These are phyloP conservation scores for Urocyon cinereoargenteus DNA, from an alignment of 2,797 vertebrate species.

Conservation along the genomic window DNA sequence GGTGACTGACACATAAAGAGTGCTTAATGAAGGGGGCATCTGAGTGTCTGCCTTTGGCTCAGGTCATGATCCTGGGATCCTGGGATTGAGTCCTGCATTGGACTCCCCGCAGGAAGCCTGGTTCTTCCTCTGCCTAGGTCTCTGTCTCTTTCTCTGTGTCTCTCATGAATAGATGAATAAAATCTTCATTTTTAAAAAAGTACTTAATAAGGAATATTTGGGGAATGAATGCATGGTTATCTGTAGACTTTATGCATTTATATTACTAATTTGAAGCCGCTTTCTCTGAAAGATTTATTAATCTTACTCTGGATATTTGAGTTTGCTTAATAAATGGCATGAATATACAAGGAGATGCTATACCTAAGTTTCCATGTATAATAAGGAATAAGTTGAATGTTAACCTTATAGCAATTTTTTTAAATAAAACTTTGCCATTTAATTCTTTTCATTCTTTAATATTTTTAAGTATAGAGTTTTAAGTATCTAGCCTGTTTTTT, in stretches of 20 bases:
- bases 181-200: no score
- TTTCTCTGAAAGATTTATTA: neutral
- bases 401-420: neutral
- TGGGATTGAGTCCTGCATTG: no score
- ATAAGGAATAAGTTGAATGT: neutral
- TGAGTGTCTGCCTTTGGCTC: no score
- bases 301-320: neutral
- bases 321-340: constrained; percentile 35
- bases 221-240: neutral
- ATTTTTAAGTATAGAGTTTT: constrained; percentile 21
- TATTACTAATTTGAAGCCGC: neutral
- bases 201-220: neutral
- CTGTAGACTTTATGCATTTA: neutral
- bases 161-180: no score
- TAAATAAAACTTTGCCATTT: neutral
- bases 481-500: constrained; percentile 21
- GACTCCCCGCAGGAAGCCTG: no score
- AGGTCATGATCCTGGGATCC: no score
- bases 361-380: neutral
- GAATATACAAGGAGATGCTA: neutral
- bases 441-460: neutral
- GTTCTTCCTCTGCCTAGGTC: no score
- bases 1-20: neutral
- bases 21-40: neutral
- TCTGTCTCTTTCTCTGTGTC: no score